Conservation (phyloP, 2,797 vertebrate genomes). For the Trichosurus vulpecula region DNA sequence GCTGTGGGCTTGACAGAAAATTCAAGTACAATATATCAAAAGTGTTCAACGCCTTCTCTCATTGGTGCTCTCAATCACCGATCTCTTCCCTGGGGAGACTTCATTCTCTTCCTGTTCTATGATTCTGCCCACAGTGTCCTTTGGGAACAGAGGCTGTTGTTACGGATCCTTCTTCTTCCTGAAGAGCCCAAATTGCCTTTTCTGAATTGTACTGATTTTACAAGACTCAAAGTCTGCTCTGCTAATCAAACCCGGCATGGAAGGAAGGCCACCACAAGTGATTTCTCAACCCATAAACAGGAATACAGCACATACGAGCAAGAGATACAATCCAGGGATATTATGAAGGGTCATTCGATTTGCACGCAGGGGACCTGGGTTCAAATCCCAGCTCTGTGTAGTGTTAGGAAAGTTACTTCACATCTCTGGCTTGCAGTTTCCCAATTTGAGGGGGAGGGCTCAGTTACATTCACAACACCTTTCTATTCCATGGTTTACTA, state of each 20-base stretch:
- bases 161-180: neutral
- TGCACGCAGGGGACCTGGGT: neutral
- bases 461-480: neutral
- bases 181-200: neutral
- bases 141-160: neutral
- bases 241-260: neutral
- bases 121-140: neutral
- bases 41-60: neutral
- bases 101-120: neutral
- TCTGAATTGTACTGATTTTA: neutral
- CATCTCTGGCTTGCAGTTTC: neutral
- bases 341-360: neutral
- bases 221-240: neutral
- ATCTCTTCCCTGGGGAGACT: neutral
- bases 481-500: neutral
- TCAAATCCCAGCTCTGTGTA: neutral
- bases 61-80: neutral
- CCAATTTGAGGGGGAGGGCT: neutral
- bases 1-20: conserved; percentile 1
- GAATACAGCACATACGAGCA: neutral
- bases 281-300: neutral
- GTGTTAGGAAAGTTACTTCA: neutral
- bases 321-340: neutral
- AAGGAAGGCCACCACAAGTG: neutral
- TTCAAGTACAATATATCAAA: neutral